A percentile compares a stretch with the other conserved stretches of the same genome.
Evolutionary conservation across 2,113 vertebrate genomes (phyloP).

Genomic region (Solenodon paradoxus): DNA sequence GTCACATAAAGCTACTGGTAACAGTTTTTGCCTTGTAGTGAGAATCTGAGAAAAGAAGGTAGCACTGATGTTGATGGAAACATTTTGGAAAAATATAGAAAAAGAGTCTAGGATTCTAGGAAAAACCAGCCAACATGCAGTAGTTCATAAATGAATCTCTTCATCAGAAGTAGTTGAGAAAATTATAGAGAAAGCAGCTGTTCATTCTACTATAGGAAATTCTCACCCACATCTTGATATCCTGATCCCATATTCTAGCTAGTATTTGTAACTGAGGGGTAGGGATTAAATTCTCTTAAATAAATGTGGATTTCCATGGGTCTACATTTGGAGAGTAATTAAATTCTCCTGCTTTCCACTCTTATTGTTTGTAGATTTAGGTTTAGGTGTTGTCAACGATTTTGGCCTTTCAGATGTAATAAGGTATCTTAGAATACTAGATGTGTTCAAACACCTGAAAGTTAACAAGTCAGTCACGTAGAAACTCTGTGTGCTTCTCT

Average conservation of each 20-base stretch:
- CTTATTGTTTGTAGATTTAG: background rate
- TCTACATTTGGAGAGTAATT: background rate
- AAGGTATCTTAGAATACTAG: background rate
- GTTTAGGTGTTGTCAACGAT: background rate
- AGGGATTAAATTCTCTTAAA: background rate
- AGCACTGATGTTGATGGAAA: background rate
- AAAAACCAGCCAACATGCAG: background rate
- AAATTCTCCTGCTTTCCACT: background rate
- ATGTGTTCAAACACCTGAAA: background rate
- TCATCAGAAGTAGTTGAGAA: background rate
- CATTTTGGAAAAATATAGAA: background rate
- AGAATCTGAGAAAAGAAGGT: background rate
- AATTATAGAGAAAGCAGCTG: background rate
- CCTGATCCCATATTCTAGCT: background rate
- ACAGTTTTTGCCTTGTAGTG: background rate
- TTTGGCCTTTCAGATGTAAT: background rate
- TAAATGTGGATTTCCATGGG: background rate
- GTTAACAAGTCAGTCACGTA: background rate
- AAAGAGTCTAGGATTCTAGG: background rate
- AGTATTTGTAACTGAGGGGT: background rate
- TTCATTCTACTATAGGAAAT: background rate
- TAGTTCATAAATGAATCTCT: background rate
- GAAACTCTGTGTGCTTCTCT: background rate
- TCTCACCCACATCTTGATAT: background rate
- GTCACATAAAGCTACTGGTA: background rate